Evolutionary conservation across 2,797 vertebrate genomes (phyloP).

Genomic region (Sitta carolinensis): DNA sequence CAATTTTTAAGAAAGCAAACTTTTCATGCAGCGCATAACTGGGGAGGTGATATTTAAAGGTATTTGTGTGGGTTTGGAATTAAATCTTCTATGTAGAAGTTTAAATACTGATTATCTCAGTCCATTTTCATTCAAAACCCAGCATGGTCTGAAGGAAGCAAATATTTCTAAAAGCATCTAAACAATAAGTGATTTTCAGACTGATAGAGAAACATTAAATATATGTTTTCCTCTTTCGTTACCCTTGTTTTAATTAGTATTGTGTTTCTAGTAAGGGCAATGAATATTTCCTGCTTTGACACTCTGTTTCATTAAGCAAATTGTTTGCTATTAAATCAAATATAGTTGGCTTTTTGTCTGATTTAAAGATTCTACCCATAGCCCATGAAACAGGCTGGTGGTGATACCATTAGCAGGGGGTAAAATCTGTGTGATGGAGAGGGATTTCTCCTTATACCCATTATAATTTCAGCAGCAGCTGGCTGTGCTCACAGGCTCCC

Average conservation of each 20-base stretch:
- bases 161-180: background rate
- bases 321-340: background rate
- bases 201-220: background rate
- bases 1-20: background rate
- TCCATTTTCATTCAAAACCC: background rate
- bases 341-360: background rate
- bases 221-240: background rate
- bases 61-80: background rate
- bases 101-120: background rate
- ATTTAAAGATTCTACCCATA: background rate
- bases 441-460: background rate
- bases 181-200: background rate
- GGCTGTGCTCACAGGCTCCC: background rate
- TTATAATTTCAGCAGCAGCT: background rate
- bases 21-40: background rate
- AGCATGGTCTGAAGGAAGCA: background rate
- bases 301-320: background rate
- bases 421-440: rapidly evolving
- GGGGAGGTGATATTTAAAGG: background rate
- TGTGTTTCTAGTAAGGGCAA: background rate
- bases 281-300: background rate
- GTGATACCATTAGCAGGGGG: background rate
- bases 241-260: background rate
- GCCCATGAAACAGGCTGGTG: background rate
- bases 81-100: background rate